Percentiles rank a stretch among this genome's conserved stretches.
These are phyloP conservation scores for Platysteira castanea DNA, from an alignment of 2,113 vertebrate genomes.

Conservation along the genomic window DNA sequence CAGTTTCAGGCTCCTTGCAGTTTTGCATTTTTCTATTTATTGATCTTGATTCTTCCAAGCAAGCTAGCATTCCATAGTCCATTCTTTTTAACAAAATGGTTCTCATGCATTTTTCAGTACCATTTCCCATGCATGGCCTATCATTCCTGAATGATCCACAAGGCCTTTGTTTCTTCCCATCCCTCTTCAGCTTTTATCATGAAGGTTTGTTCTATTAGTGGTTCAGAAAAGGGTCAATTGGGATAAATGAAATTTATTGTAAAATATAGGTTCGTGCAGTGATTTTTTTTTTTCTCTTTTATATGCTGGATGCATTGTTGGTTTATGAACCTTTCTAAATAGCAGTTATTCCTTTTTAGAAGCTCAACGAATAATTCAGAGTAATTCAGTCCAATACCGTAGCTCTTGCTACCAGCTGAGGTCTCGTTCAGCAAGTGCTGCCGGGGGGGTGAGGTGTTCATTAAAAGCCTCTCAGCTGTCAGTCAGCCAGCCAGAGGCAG, in stretches of 20 bases:
- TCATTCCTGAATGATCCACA: not conserved
- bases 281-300: not conserved
- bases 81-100: not conserved
- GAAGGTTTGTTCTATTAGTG: not conserved
- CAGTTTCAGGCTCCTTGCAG: not conserved
- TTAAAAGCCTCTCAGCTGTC: not conserved
- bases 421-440: not conserved
- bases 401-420: not conserved
- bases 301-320: not conserved
- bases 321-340: not conserved
- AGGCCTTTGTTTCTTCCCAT: not conserved
- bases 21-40: not conserved
- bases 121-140: not conserved
- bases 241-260: not conserved
- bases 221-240: not conserved
- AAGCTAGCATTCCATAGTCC: not conserved
- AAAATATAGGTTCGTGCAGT: not conserved
- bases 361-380: not conserved
- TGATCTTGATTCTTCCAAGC: not conserved
- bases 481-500: not conserved
- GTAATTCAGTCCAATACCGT: not conserved
- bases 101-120: conserved; percentile 22
- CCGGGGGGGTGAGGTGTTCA: not conserved
- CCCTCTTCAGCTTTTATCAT: not conserved
- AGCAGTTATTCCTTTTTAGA: not conserved